Evolutionary conservation across 2,888 invertebrate species (phyloP), one percentile per base, ranked within the genome.

Genomic region (Colletes collaris): DNA sequence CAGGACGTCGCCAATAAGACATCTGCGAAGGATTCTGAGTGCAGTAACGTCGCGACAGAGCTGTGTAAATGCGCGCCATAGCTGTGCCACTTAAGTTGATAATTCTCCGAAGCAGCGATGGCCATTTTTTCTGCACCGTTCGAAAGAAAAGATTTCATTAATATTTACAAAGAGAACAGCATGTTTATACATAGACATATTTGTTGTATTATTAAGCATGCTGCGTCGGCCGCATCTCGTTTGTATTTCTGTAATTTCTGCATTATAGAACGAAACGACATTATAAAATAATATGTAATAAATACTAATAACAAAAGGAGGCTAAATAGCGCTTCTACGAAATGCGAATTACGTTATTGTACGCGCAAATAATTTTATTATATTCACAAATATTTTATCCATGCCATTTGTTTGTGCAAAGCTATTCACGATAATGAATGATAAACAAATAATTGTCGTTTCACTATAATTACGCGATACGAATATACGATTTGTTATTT

Each of bases 51-150:
- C 76, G 97, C 96, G 65, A 97, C 96, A 81, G 97, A 97, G 67
- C 96, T 95, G 93, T 97, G 97, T 88, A 97, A 94, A 93, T 97
- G 97, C 46, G 96, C 95, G 89, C 96, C 95, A 94, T 97, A 97
- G 85, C 97, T 97, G 93, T 97, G 97, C 97, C 97, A 97, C 94
- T 97, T 97, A 69, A 97, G 94, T 93, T 97, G 97, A 93, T 97
- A 97, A 89, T 97, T 97, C 93, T 97, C 97, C 89, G 94, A 93
- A 60, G 93, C 94, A 55, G 94, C 92, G 81, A 93, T 93, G 49
- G 94, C 94, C 94, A 94, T 94, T 88, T 90, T 93, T 81, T 89
- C 91, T 89, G 85, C 37, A 77, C 62, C n/a, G 50, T 35, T 65
- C 49, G 76, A 76, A 79, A 10, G 55, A 19, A 46, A 58, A 59